Evolutionary conservation across 2,797 vertebrate genomes (phyloP).

Genomic region (Loris lydekkerianus): DNA sequence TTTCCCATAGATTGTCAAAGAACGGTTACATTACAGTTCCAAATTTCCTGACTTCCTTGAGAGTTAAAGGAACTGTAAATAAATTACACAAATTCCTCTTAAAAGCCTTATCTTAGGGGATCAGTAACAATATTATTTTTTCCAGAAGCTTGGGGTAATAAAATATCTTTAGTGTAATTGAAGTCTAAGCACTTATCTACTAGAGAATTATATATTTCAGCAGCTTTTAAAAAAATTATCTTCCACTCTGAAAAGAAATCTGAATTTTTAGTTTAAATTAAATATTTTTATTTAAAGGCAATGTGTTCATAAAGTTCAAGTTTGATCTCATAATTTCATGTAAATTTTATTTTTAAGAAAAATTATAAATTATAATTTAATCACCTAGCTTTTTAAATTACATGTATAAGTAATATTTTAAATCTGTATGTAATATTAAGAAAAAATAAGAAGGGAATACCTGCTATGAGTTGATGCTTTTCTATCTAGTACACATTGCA

Average conservation of each 20-base stretch:
- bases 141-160: neutral
- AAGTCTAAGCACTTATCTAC: neutral
- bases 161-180: neutral
- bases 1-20: neutral
- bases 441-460: neutral
- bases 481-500: neutral
- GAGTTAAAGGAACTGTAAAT: neutral
- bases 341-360: neutral
- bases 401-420: neutral
- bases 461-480: neutral
- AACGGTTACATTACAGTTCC: neutral
- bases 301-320: neutral
- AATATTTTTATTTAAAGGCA: neutral
- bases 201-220: slow-evolving; percentile 8
- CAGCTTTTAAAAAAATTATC: neutral
- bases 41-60: neutral
- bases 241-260: neutral
- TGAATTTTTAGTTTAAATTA: neutral
- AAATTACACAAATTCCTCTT: neutral
- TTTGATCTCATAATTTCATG: neutral
- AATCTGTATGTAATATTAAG: neutral
- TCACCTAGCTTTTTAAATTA: neutral
- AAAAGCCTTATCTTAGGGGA: neutral
- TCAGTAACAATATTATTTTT: neutral
- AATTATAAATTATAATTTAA: neutral